Evolutionary conservation across 1,140 invertebrate genomes (phyloP).

Genomic region (Archegozetes longisetosus): DNA sequence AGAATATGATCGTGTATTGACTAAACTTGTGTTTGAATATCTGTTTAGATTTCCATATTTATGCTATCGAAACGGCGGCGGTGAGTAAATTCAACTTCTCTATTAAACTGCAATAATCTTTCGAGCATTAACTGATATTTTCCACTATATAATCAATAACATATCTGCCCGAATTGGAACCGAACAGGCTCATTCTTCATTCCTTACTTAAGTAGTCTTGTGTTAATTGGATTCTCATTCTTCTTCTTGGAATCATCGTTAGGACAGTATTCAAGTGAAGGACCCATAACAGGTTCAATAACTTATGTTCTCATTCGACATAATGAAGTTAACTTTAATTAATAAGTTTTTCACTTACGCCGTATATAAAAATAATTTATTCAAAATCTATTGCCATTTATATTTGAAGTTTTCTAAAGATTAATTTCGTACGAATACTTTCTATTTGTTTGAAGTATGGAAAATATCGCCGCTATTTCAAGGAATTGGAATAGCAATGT

Average conservation of each 20-base stretch:
- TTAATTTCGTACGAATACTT: not conserved
- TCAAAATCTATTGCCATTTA: not conserved
- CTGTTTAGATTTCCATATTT: conserved; percentile 89
- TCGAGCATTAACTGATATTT: not conserved
- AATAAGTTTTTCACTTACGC: no score
- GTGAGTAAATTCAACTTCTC: no score
- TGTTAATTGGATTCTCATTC: not conserved
- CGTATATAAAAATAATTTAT: no score
- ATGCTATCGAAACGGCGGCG: conserved; percentile 85
- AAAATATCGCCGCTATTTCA: not conserved
- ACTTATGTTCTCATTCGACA: no score
- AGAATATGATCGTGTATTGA: no score
- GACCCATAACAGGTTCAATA: no score
- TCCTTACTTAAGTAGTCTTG: not conserved
- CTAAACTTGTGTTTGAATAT: no score
- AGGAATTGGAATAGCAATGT: conserved; percentile 7
- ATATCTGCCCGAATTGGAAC: no score
- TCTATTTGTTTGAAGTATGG: not conserved
- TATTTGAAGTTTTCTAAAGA: not conserved
- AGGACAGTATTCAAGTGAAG: not conserved
- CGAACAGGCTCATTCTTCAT: not conserved
- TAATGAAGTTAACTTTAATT: no score
- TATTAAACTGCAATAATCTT: no score
- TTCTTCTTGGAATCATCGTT: not conserved
- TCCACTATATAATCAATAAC: not conserved